Evolutionary conservation across 2,113 vertebrate genomes (phyloP), one percentile per base, ranked within the genome.

Genomic region (Barnardius zonarius): DNA sequence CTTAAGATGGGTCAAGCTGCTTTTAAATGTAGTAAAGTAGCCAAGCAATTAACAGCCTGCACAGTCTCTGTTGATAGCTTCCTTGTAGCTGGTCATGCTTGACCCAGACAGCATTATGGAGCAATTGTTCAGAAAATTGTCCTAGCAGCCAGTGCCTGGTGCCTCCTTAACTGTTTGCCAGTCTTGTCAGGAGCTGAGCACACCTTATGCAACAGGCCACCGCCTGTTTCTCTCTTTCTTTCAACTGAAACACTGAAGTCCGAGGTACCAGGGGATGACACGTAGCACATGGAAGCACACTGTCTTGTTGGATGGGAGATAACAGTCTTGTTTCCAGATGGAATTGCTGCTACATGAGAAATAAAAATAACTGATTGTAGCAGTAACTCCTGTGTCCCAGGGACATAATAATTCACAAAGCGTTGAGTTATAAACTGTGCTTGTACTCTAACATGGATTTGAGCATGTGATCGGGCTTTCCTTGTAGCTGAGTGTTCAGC

Each of bases 391-490:
- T 23, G 1, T 88, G 88, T 92, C 92, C 86, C 93, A 93, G 90
- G 69, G 93, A 94, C 77, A 59, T 76, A 83, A 75, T 88, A 90
- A 94, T 66, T 94, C 92, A 95, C 73, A 84, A 84, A 27, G 86
- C 54, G 88, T 73, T 91, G 90, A 95, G 70, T 91, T 95, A 84
- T 87, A 89, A 95, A 94, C 70, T 79, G 77, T 89, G 77, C 74
- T 93, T 94, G 77, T 89, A 69, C 92, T 96, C 93, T 83, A 85
- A 87, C 70, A n/a, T 87, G 96, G 96, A 96, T 97, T 97, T 96
- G 88, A 85, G 93, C 96, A 95, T 96, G 96, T 96, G 96, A 93
- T 93, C 62, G 63, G 83, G 88, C 80, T 97, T 97, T 96, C 79
- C 93, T 82, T 79, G 52, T 49, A 77, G 88, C 93, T 91, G 69